Base-by-base conservation (phyloP, 2,797 vertebrate species). In the Siniperca scherzeri region DNA sequence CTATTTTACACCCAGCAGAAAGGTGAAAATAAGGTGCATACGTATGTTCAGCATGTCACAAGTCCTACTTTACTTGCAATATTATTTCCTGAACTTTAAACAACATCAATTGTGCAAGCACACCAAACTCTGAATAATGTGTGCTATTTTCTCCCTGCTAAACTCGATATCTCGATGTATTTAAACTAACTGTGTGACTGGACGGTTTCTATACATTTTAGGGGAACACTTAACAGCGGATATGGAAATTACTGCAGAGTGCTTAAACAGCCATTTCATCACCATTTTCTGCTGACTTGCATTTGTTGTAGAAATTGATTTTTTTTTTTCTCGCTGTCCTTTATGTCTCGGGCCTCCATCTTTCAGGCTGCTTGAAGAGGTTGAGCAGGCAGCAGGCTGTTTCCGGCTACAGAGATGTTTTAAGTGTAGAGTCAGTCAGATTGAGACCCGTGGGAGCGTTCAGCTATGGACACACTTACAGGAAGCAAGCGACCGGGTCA, bases 211-310 rank as follows among this genome's bases (percentile, higher is more conserved):
- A n/a, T 79, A 70, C 48, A 50, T 87, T 75, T 79, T 11, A 67
- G 7, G 44, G 65, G 10, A 74, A 65, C 67, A 73, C 64, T 77
- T 36, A 88, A 56, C 48, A 30, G 57, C 16, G 42, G 53, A 79
- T 92, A 83, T 89, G 86, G 76, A 92, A 89, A 91, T 87, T 80
- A 81, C 81, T 90, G 75, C 85, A 89, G 85, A 88, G 80, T 84
- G 77, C 84, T 92, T 90, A 87, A 92, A 89, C 83, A 92, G 84
- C 83, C 64, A 78, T 90, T 92, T 88, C 82, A 87, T 83, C 84
- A 66, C 19, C 68, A 62, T 67, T 84, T 95, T 92, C 77, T 93
- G 93, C 93, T 94, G 92, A 94, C 91, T 93, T 85, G 86, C 88
- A 88, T 82, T 90, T 88, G 60, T 78, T 74, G 61, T 53, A 75